A percentile compares a stretch with the other conserved stretches of the same genome.
Conservation (phyloP, 2,797 vertebrate genomes). For the Chloroceryle amazona region DNA sequence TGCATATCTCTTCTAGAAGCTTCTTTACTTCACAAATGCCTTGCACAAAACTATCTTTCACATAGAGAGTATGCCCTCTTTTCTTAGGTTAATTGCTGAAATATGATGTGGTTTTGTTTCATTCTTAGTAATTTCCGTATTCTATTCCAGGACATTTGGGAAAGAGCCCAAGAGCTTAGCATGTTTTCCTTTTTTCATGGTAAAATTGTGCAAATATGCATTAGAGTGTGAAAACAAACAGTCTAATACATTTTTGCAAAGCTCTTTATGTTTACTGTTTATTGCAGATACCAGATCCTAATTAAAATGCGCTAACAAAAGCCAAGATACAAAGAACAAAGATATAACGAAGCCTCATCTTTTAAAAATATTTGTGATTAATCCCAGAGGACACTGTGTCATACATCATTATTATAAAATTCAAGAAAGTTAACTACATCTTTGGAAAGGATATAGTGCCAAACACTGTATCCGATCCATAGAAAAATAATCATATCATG, state of each 20-base stretch:
- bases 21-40: conserved; percentile 69
- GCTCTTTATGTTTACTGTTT: conserved; percentile 91
- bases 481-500: conserved; percentile 56
- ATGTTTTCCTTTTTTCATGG: conserved; percentile 91
- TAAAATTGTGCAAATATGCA: conserved; percentile 92
- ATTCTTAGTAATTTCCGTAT: conserved; percentile 87
- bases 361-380: conserved; percentile 87
- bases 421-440: conserved; percentile 69
- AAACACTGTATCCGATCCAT: conserved; percentile 34
- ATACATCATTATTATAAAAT: conserved; percentile 68
- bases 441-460: conserved; percentile 33
- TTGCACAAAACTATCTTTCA: conserved; percentile 72
- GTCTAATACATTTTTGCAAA: conserved; percentile 91
- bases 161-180: conserved; percentile 90
- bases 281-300: conserved; percentile 91
- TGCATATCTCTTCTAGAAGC: conserved; percentile 64
- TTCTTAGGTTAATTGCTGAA: conserved; percentile 88
- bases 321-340: conserved; percentile 89
- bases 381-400: conserved; percentile 79
- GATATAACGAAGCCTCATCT: conserved; percentile 84
- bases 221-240: conserved; percentile 92
- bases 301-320: conserved; percentile 90
- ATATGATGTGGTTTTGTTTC: conserved; percentile 86
- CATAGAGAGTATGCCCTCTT: conserved; percentile 78
- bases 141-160: conserved; percentile 91